Base-by-base conservation (phyloP, 2,797 vertebrate species). In the Phrynocephalus guinanensis region DNA sequence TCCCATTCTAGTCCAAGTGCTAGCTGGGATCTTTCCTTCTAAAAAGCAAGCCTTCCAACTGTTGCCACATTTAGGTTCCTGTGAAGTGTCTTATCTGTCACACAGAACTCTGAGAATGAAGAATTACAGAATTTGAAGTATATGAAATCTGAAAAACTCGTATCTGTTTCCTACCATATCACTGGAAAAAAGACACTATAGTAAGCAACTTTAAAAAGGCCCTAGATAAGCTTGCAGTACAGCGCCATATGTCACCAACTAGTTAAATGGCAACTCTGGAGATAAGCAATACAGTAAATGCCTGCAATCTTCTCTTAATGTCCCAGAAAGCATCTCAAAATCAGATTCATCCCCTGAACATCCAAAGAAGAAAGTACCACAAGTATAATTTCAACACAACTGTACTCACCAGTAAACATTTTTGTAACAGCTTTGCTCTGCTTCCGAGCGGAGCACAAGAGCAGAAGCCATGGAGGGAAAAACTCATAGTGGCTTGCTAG, bases 381-480 rank as follows among this genome's bases (percentile, higher is more conserved):
- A n/a, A 44, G 22, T 18, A 66, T 60, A 9, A 66, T 6, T 3
- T 24, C 15, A 52, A 0, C 16, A 0, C 2, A 44, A 78, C 56
- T 26, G 76, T 63, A 91, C 97, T 96, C 94, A 98, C 99, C 99
- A 93, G 98, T 99, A 96, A 99, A 99, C 93, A 99, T 98, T 94
- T 99, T 99, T 88, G 98, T 99, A 88, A 99, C 98, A 92, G 98
- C 97, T 96, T 99, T 99, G 93, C 99, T 99, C 95, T 99, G 99
- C 2, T 98, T 97, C 9, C 99, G 97, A 16, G 98, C 98, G 0
- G 99, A 99, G 93, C 98, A 99, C 93, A 99, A 96, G 48, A 99
- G 98, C 15, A 99, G 96, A 66, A 99, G 96, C 99, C 99, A 99
- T 0, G 99, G 98, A 18, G 99, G 99, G 86, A 99, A 98, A 95